These are phyloP conservation scores for Callinectes sapidus DNA, from an alignment of 2,888 invertebrate species.

Conservation along the genomic window DNA sequence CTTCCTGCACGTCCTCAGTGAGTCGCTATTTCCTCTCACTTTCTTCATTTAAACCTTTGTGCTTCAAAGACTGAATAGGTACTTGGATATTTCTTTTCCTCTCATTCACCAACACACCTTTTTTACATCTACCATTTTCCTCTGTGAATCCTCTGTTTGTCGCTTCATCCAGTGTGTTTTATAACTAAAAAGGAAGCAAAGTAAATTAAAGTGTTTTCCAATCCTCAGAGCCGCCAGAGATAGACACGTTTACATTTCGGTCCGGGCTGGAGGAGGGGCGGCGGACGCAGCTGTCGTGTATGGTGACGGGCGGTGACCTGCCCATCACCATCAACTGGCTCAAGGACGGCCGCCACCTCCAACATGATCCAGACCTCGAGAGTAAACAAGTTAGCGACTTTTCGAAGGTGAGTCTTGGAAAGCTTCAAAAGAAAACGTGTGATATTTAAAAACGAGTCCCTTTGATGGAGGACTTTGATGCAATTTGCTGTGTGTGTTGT, in stretches of 20 bases:
- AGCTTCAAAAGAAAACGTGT: background rate
- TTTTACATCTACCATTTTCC: background rate
- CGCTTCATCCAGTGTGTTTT: background rate
- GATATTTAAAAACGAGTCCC: background rate
- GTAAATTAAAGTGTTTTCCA: background rate
- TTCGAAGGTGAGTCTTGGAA: conserved; percentile 52
- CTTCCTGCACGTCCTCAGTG: conserved; percentile 57
- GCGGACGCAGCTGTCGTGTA: conserved; percentile 85
- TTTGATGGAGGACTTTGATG: conserved; percentile 24
- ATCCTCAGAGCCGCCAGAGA: conserved; percentile 58
- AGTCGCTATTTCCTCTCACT: background rate
- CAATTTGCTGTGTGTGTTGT: background rate
- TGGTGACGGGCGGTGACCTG: conserved; percentile 82
- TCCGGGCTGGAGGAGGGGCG: conserved; percentile 70
- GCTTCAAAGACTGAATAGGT: background rate
- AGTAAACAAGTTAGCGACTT: conserved; percentile 69
- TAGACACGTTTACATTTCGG: conserved; percentile 57
- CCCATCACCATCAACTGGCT: conserved; percentile 79
- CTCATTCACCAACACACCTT: too few relatives aligned
- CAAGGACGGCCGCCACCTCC: conserved; percentile 78
- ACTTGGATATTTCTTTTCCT: background rate
- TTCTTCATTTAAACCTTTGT: background rate
- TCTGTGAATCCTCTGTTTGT: background rate
- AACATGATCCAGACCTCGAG: conserved; percentile 73
- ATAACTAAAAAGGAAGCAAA: background rate